Evolutionary conservation across 1,140 invertebrate species (phyloP).

Genomic region (Drosophila carrolli): DNA sequence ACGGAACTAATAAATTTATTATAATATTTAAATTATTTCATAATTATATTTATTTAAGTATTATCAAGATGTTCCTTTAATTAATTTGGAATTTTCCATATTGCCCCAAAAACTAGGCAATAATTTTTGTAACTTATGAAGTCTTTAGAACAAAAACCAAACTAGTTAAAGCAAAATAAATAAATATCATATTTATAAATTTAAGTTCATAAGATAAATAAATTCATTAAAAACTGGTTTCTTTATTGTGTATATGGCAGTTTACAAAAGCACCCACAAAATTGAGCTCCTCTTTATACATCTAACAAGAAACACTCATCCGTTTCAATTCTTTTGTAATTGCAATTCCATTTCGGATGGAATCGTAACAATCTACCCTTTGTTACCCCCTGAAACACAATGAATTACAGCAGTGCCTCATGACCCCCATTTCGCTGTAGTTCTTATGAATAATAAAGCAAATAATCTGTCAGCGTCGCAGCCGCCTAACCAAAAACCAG

Average conservation of each 20-base stretch:
- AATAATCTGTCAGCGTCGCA: constrained; percentile 83
- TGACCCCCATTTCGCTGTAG: constrained; percentile 38
- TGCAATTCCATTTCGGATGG: constrained; percentile 27
- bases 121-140: not conserved
- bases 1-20: no score
- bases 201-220: no score
- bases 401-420: constrained; percentile 43
- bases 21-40: no score
- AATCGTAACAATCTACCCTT: constrained; percentile 43
- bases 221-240: no score
- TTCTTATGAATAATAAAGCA: constrained; percentile 83
- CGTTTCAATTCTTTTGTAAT: constrained; percentile 12
- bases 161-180: not conserved
- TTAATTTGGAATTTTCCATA: no score
- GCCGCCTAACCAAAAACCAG: constrained; percentile 56
- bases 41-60: no score
- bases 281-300: not conserved
- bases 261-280: not conserved
- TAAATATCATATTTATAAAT: not conserved
- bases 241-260: no score
- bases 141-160: no score
- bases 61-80: no score
- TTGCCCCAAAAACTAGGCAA: not conserved
- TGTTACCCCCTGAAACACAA: constrained; percentile 48
- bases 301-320: constrained; percentile 6